Conservation (phyloP, 2,113 vertebrate genomes). For the Neodon shergylaensis region DNA sequence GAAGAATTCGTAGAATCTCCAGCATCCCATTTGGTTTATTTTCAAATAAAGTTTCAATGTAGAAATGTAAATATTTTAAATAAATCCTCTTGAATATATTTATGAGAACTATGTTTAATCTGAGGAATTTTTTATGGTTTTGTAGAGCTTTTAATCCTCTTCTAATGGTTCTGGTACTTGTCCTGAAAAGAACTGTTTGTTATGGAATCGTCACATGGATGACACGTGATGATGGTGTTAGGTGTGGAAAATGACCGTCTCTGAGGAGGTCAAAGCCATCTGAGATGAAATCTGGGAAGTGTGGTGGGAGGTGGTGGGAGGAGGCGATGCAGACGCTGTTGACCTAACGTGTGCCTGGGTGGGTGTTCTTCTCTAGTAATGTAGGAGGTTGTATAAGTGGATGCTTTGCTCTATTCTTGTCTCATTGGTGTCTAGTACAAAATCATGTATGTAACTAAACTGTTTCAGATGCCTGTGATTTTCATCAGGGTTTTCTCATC, state of each 20-base stretch:
- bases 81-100: background rate
- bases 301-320: background rate
- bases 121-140: background rate
- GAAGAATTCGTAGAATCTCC: background rate
- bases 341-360: too few relatives aligned
- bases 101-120: conserved; percentile 20
- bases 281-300: background rate
- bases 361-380: background rate
- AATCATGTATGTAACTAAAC: background rate
- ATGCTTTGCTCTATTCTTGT: background rate
- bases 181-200: background rate
- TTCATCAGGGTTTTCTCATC: background rate
- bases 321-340: background rate
- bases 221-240: background rate
- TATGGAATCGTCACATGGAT: background rate
- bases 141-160: background rate
- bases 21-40: background rate
- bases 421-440: background rate
- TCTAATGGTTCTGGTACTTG: background rate
- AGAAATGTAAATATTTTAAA: background rate
- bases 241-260: background rate
- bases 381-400: background rate
- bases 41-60: background rate
- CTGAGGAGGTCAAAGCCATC: background rate
- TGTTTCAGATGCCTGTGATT: background rate